phyloP scores from a whole-genome alignment of 2,113 vertebrate genomes.

The Pyrgilauda ruficollis region DNA sequence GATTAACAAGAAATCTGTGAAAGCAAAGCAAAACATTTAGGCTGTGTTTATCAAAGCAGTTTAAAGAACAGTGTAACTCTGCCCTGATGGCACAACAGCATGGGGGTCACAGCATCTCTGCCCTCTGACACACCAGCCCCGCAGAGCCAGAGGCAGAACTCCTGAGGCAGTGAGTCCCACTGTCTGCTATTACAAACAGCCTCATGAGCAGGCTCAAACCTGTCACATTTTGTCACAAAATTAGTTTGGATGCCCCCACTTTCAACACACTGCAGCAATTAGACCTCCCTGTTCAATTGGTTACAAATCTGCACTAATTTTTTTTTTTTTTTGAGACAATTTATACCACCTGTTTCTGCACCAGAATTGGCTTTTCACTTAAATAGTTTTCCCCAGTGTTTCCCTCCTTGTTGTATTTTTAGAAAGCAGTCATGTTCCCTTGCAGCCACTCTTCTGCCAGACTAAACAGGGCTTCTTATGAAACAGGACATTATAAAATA shows the following conservation, averaged over 20 bases:
- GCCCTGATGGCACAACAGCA: neutral
- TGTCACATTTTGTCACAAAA: neutral
- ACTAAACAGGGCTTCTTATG: constrained; percentile 26
- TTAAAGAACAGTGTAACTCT: neutral
- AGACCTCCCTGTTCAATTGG: neutral
- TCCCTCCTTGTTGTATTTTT: constrained; percentile 12
- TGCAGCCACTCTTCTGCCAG: constrained; percentile 12
- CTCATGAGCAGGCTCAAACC: neutral
- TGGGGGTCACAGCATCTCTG: neutral
- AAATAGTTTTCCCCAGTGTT: constrained; percentile 8
- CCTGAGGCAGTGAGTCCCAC: neutral
- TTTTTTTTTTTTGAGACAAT: neutral
- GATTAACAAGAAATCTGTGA: neutral
- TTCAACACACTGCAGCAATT: neutral
- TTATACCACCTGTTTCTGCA: neutral
- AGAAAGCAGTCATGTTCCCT: constrained; percentile 27
- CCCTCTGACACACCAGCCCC: neutral
- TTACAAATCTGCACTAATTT: neutral
- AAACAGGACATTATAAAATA: constrained; percentile 38
- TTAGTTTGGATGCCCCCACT: neutral
- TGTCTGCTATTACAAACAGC: neutral
- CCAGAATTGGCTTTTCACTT: constrained; percentile 17
- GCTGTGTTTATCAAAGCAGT: neutral
- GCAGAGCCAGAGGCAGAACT: neutral
- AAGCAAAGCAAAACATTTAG: neutral